Evolutionary conservation across 1,140 invertebrate genomes (phyloP), one percentile per base, ranked within the genome.

Genomic region (Mercenaria mercenaria): DNA sequence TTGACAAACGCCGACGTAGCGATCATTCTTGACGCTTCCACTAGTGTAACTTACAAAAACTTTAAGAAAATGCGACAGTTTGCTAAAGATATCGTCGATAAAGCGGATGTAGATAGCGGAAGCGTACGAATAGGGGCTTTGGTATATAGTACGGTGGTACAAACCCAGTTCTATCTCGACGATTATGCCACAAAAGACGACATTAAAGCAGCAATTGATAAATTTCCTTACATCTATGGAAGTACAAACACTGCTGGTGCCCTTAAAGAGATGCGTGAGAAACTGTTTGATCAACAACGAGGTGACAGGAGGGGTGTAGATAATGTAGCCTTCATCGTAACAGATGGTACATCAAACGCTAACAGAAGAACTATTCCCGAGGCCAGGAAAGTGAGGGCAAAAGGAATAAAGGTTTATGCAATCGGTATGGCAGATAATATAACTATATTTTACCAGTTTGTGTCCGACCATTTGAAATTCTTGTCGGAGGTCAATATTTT

Each of bases 311-410:
- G 88, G 2, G 91, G 83, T 37, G 94, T 91, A 15, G 89, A 91
- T 13, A 93, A 94, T 50, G 86, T 95, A 2, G 92, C 85, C 11
- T 83, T 94, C n/a, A 86, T 95, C 13, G 67, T 95, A 1, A 94
- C 94, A 15, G 94, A 95, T 79, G 94, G 94, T 79, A 81, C 91
- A 23, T 95, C 94, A 18, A 93, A 94, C 82, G 91, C 91, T 34
- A 92, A 94, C 50, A 79, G 85, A 64, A 76, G 88, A 47, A 94
- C 93, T 3, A 90, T 93, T 29, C 91, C 90, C 4, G 92, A 94
- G 86, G 93, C 93, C n/a, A 79, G 88, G 43, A 26, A 26, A 32
- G 93, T 92, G 2, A 47, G 61, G 20, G 84, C 26, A 26, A 84
- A 90, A 26, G 88, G 82, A 32, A 93, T 94, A 34, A 88, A 89